phyloP scores from a whole-genome alignment of 2,888 invertebrate species.

The Bombylius major region DNA sequence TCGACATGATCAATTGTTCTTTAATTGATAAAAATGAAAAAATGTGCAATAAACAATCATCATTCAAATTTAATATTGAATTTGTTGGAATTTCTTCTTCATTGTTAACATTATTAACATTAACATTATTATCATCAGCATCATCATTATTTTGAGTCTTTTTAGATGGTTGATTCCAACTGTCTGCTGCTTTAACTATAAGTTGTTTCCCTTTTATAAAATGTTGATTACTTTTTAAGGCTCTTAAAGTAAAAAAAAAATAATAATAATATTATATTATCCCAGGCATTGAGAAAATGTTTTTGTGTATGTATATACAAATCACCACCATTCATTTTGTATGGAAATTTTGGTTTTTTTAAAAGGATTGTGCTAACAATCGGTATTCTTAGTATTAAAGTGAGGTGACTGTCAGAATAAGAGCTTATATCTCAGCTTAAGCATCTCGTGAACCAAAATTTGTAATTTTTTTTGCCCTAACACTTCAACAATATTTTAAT shows the following conservation, averaged over 20 bases:
- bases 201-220: neutral
- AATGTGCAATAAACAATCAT: constrained; percentile 12
- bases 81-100: neutral
- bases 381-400: too few species aligned
- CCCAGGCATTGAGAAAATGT: neutral
- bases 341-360: too few species aligned
- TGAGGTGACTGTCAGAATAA: too few species aligned
- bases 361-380: too few species aligned
- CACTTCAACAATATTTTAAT: too few species aligned
- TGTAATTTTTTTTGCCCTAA: too few species aligned
- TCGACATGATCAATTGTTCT: constrained; percentile 7
- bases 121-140: too few species aligned
- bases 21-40: constrained; percentile 10
- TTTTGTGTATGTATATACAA: neutral
- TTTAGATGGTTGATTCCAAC: constrained; percentile 10
- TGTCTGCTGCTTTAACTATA: constrained; percentile 7
- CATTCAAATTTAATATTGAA: constrained; percentile 8
- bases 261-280: neutral
- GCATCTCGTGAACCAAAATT: too few species aligned
- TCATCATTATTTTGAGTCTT: neutral
- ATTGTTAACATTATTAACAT: too few species aligned
- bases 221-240: neutral
- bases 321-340: neutral
- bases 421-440: too few species aligned
- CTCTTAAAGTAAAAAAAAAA: constrained; percentile 3